phyloP scores from a whole-genome alignment of 2,797 vertebrate species.

The Myotis myotis region DNA sequence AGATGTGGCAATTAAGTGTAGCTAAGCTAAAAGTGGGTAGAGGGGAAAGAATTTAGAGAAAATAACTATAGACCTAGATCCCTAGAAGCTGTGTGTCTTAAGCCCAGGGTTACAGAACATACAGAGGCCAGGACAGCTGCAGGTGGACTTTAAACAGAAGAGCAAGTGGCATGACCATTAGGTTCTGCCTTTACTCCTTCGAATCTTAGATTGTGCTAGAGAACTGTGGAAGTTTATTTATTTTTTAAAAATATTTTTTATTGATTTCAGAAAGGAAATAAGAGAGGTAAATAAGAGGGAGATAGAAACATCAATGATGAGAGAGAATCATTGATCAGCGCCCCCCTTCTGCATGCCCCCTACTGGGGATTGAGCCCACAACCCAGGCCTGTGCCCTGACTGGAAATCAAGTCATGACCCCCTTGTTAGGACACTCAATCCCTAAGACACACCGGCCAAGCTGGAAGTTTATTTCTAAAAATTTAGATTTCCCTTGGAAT shows the following conservation, averaged over 20 bases:
- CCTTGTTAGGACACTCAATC: too few species aligned
- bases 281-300: too few species aligned
- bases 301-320: too few species aligned
- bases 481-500: neutral
- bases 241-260: too few species aligned
- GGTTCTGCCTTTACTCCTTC: neutral
- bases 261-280: too few species aligned
- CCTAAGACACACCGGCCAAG: too few species aligned
- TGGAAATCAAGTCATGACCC: too few species aligned
- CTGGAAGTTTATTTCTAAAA: neutral
- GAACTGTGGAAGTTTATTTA: neutral
- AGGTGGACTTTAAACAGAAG: too few species aligned
- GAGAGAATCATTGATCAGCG: too few species aligned
- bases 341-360: too few species aligned
- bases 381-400: too few species aligned
- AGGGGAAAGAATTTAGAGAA: neutral
- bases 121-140: neutral
- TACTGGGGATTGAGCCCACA: too few species aligned
- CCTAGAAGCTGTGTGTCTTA: neutral
- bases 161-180: fast-evolving
- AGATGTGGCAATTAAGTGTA: neutral
- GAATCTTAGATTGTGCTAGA: neutral
- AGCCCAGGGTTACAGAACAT: neutral
- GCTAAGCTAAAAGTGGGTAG: neutral
- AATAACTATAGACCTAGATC: neutral